Evolutionary conservation across 1,140 invertebrate genomes (phyloP).

Genomic region (Grapholita molesta): DNA sequence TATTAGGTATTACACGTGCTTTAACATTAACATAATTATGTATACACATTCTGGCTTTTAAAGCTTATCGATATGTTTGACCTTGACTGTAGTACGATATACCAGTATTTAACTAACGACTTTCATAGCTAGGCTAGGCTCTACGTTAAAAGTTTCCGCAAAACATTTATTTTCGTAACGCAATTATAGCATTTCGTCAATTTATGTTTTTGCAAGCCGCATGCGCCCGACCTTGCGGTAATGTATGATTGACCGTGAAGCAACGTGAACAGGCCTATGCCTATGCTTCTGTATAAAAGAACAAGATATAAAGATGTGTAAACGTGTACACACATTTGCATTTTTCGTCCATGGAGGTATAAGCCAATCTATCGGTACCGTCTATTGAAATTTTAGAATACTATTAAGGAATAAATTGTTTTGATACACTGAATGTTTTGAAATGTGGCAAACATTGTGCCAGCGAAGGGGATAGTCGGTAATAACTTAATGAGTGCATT

Average conservation of each 20-base stretch:
- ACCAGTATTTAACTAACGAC: no score
- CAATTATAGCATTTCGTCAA: conserved; percentile 7
- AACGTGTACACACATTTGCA: not conserved
- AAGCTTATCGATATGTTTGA: no score
- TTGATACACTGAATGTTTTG: no score
- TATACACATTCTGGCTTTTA: no score
- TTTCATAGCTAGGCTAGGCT: not conserved
- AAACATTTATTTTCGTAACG: conserved; percentile 6
- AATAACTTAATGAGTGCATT: no score
- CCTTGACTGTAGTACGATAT: no score
- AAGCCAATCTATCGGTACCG: not conserved
- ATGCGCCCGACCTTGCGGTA: conserved; percentile 3
- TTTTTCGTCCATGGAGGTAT: not conserved
- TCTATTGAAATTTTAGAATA: not conserved
- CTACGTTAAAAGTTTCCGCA: not conserved
- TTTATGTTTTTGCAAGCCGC: conserved; percentile 4
- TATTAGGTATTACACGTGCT: no score
- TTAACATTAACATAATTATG: no score
- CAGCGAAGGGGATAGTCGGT: no score
- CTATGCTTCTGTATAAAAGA: not conserved
- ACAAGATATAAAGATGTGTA: not conserved
- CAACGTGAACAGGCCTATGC: not conserved
- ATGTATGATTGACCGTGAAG: conserved; percentile 1
- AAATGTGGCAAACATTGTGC: no score
- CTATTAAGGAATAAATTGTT: not conserved